These are phyloP conservation scores for Sphyrna mokarran DNA, from an alignment of 2,113 vertebrate species.

Conservation along the genomic window DNA sequence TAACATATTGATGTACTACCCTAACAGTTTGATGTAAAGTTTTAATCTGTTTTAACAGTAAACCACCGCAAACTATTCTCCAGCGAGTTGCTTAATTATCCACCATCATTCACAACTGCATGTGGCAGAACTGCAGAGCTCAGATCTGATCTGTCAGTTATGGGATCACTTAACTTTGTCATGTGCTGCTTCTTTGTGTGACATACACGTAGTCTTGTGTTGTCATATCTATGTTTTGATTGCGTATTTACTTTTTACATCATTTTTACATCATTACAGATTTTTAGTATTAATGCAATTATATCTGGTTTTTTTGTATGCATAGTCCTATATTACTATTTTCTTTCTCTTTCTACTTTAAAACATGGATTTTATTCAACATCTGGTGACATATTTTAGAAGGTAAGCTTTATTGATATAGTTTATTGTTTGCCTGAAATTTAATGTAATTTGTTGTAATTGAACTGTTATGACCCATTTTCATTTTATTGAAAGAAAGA, in stretches of 20 bases:
- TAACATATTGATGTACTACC: neutral
- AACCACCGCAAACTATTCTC: neutral
- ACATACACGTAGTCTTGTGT: too few relatives aligned
- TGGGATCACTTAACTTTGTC: too few relatives aligned
- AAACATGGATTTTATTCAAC: neutral
- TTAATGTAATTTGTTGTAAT: neutral
- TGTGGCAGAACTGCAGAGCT: too few relatives aligned
- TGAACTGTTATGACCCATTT: neutral
- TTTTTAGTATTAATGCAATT: neutral
- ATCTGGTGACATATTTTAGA: slow-evolving; percentile 9
- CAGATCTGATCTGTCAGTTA: too few relatives aligned
- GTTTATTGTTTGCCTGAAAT: neutral
- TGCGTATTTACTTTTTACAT: neutral
- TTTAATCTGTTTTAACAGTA: neutral
- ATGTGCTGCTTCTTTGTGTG: too few relatives aligned
- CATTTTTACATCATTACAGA: neutral
- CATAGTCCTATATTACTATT: neutral
- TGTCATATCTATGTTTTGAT: neutral
- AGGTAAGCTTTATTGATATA: neutral
- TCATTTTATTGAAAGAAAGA: neutral
- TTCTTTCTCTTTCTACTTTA: neutral
- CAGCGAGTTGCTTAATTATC: too few relatives aligned
- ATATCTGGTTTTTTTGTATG: neutral
- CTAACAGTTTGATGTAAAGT: neutral
- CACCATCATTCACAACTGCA: too few relatives aligned